These are phyloP conservation scores for Prionailurus bengalensis DNA, from an alignment of 2,113 vertebrate genomes.

Conservation along the genomic window DNA sequence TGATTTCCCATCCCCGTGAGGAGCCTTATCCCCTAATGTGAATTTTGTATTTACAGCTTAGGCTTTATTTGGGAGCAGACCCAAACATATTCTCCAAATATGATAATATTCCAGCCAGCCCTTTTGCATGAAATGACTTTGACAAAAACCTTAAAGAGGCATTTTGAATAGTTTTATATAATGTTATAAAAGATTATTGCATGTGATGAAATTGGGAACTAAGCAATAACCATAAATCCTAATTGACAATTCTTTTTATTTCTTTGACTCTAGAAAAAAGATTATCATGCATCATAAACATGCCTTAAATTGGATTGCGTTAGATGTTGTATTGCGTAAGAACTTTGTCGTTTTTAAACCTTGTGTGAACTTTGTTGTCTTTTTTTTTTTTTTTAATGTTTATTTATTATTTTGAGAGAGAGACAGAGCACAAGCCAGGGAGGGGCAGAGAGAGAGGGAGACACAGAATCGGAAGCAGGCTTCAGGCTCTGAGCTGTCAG, in stretches of 20 bases:
- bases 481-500: no score
- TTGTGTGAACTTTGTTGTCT: no score
- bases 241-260: conserved; percentile 21
- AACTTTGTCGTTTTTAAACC: conserved; percentile 26
- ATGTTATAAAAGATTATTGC: neutral
- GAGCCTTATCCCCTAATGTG: neutral
- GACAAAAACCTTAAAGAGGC: neutral
- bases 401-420: no score
- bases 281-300: neutral
- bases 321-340: neutral
- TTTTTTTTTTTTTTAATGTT: no score
- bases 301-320: conserved; percentile 21
- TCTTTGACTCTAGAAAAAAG: conserved; percentile 49
- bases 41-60: neutral
- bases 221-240: neutral
- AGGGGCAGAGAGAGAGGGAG: no score
- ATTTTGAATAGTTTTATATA: conserved; percentile 36
- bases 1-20: neutral
- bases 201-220: conserved; percentile 35
- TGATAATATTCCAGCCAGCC: neutral
- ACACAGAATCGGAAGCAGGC: no score
- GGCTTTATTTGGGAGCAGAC: neutral
- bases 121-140: conserved; percentile 28
- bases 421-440: no score
- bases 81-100: neutral